Base-by-base conservation (phyloP, 2,888 invertebrate species). In the Lucinisca nassula region DNA sequence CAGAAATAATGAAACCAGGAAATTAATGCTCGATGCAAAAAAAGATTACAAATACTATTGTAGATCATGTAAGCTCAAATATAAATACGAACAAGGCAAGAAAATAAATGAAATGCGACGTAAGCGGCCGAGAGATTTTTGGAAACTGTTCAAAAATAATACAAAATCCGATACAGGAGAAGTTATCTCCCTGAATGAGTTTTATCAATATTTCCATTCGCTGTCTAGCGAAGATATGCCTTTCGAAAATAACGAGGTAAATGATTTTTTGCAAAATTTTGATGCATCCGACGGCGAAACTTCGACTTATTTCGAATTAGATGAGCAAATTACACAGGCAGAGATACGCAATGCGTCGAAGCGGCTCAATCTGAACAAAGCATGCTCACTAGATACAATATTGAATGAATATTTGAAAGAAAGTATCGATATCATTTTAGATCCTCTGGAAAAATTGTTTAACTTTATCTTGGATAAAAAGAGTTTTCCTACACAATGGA, bases 371-470 rank as follows among this genome's bases (percentile, higher is more conserved):
- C 55, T 21, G 1, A 51, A 81, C 74, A 88, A 88, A 78, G 73
- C 82, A 24, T 79, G 79, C 55, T 76, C 80, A 6, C 27, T 70
- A 21, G 89, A 89, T 35, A 51, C 74, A 32, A 75, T 75, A 12
- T 30, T 51, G 24, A 37, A 78, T 40, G 58, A 61, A 27, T 61
- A 78, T 61, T 61, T 78, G 24, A 37, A 24, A 30, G 78, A 58
- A 67, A 37, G 78, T 27, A 78, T 61, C 12, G 61, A 78, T 61
- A 30, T 78, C 10, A 8, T 78, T 2, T 37, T 58, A 51, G 40
- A 24, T 38, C 78, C 78, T 8, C 21, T 78, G 27, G 38, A 32
- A 78, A 61, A 61, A 4, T n/a, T 81, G 8, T 80, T 84, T 58
- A 84, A 87, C 76, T 27, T 30, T 67, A 79, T 87, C 4, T 67